Evolutionary conservation across 1,140 invertebrate genomes (phyloP).

Genomic region (Ceratina calcarata): DNA sequence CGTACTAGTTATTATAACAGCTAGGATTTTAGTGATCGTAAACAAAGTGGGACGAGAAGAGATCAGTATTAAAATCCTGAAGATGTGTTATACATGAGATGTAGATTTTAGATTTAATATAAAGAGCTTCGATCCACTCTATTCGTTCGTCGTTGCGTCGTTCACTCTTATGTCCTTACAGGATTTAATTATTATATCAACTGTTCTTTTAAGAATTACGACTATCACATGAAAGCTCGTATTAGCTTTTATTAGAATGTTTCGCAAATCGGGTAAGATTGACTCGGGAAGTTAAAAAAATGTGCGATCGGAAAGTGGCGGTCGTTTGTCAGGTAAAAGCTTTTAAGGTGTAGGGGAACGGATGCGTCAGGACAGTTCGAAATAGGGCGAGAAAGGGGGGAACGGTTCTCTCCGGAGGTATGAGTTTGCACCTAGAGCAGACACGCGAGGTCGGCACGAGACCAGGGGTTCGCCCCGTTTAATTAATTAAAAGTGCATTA

Average conservation of each 20-base stretch:
- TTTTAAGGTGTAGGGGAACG: conserved; percentile 20
- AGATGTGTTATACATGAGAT: too few species aligned
- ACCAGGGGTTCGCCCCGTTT: conserved; percentile 74
- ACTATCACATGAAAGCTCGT: too few species aligned
- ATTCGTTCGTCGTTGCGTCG: not conserved
- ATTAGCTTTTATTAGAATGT: too few species aligned
- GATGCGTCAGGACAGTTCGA: conserved; percentile 10
- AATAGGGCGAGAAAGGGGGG: not conserved
- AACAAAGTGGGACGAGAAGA: not conserved
- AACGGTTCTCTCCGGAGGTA: conserved; percentile 54
- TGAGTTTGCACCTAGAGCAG: conserved; percentile 76
- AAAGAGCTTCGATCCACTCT: not conserved
- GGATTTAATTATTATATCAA: too few species aligned
- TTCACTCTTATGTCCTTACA: too few species aligned
- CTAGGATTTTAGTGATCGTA: not conserved
- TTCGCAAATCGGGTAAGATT: too few species aligned
- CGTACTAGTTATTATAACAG: not conserved
- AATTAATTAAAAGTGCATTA: conserved; percentile 82
- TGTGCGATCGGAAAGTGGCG: not conserved
- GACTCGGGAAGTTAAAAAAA: too few species aligned
- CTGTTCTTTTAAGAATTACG: too few species aligned
- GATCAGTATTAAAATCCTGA: not conserved
- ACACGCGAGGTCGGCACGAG: conserved; percentile 77
- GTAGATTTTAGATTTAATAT: too few species aligned
- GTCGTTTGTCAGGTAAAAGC: conserved; percentile 41